These are phyloP conservation scores for Procambarus clarkii DNA, from an alignment of 1,140 invertebrate species.

Conservation along the genomic window DNA sequence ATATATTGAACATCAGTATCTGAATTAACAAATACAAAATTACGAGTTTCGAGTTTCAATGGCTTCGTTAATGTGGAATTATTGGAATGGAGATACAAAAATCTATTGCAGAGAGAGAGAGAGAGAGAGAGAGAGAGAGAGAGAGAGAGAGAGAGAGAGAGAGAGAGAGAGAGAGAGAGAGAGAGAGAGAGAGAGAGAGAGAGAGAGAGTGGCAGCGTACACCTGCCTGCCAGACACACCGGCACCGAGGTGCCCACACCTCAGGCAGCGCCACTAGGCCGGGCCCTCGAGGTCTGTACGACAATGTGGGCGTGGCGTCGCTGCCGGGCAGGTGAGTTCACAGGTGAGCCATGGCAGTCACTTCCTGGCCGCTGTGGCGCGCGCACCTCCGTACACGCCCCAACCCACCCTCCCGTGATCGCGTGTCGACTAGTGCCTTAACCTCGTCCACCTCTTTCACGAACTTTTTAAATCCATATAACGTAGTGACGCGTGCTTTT, in stretches of 20 bases:
- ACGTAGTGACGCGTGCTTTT: too few species aligned
- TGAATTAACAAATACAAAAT: too few species aligned
- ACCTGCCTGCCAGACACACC: background rate
- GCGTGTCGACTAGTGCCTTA: background rate
- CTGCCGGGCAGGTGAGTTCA: conserved; percentile 8
- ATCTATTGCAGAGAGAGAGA: too few species aligned
- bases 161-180: conserved; percentile 1
- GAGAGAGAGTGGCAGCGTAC: background rate
- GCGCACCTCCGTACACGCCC: background rate
- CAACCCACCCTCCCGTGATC: background rate
- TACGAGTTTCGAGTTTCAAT: too few species aligned
- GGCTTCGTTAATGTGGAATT: too few species aligned
- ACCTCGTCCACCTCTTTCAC: too few species aligned
- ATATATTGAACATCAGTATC: too few species aligned
- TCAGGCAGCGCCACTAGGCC: background rate
- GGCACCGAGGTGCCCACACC: background rate
- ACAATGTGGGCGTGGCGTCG: conserved; percentile 7
- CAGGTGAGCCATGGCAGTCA: conserved; percentile 3
- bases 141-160: conserved; percentile 16
- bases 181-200: conserved; percentile 2
- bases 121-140: background rate
- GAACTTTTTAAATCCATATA: too few species aligned
- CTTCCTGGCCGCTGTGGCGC: conserved; percentile 13
- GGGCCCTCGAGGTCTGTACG: background rate
- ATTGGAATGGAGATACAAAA: too few species aligned